Base-by-base conservation (phyloP, 2,797 vertebrate genomes). In the Notolabrus celidotus region DNA sequence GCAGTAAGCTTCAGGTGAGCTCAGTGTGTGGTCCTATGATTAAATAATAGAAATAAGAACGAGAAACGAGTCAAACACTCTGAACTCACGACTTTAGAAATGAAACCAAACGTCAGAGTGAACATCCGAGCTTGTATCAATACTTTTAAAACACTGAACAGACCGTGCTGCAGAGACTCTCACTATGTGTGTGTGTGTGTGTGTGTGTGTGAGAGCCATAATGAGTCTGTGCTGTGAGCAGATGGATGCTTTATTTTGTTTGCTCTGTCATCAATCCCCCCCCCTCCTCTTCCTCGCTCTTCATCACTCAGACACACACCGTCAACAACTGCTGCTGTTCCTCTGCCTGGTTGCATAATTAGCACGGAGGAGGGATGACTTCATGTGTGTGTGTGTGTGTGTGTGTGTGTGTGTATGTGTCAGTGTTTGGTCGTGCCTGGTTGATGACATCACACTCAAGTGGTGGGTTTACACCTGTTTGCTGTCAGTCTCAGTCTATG, bases 381-480 rank as follows among this genome's bases (percentile, higher is more conserved):
- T 1, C 58, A 42, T 51, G 23, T 53, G 41, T 58, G 50, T 53
- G 50, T 71, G 61, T 54, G 38, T 69, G 49, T 57, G 49, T 52
- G 46, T 67, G 66, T 33, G 71, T 43, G 53, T 39, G 27, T 41
- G 58, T 49, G 65, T 52, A 60, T 69, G 82, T 69, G 73, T 74
- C 74, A 64, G 71, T 67, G 29, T 76, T 76, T 10, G 69, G 71
- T 60, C 16, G 27, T 65, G 71, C 46, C 71, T 74, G 83, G 74
- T 61, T 57, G 71, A 71, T 85, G 84, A 90, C 83, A 64, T 89
- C 89, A 85, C 71, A 55, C 67, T 67, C 27, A 19, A 23, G 67
- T 58, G 31, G 77, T 71, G 68, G 45, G 71, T 77, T 80, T 66
- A 77, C 86, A 87, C 92, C 79, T 87, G 88, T 86, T 88, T 80